Conservation (phyloP, 2,797 vertebrate species). For the Hypotaenidia okinawae region DNA sequence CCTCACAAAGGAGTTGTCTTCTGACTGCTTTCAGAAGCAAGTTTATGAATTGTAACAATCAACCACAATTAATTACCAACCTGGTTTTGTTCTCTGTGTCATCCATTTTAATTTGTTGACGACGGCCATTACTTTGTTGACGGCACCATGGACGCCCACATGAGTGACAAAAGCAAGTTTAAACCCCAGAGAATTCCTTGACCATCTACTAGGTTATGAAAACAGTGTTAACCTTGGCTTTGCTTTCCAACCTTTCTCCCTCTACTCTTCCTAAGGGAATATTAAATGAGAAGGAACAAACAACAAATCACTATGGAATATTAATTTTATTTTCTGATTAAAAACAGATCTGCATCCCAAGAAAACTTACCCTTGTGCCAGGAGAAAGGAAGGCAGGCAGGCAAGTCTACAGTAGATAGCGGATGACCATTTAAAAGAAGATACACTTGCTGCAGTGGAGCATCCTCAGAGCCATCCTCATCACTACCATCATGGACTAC, state of each 20-base stretch:
- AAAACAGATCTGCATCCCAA: background rate
- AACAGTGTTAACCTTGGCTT: background rate
- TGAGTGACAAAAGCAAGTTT: background rate
- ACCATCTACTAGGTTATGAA: background rate
- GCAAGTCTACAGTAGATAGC: background rate
- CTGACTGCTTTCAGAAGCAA: background rate
- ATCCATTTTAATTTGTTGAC: background rate
- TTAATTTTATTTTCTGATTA: background rate
- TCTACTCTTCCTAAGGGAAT: background rate
- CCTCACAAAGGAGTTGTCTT: background rate
- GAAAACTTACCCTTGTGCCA: background rate
- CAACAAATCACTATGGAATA: background rate
- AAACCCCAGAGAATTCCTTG: background rate
- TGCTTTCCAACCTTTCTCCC: background rate
- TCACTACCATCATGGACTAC: background rate
- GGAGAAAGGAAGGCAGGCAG: background rate
- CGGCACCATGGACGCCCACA: background rate
- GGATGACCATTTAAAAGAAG: background rate
- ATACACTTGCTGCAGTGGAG: accelerated
- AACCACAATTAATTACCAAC: background rate
- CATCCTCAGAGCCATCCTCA: background rate
- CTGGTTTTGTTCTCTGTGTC: background rate
- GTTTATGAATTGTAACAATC: background rate
- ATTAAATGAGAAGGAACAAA: background rate
- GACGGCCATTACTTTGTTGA: background rate